Percentiles rank a stretch among this genome's conserved stretches.
phyloP scores from a whole-genome alignment of 2,888 invertebrate species.

The Drosophila subsilvestris region DNA sequence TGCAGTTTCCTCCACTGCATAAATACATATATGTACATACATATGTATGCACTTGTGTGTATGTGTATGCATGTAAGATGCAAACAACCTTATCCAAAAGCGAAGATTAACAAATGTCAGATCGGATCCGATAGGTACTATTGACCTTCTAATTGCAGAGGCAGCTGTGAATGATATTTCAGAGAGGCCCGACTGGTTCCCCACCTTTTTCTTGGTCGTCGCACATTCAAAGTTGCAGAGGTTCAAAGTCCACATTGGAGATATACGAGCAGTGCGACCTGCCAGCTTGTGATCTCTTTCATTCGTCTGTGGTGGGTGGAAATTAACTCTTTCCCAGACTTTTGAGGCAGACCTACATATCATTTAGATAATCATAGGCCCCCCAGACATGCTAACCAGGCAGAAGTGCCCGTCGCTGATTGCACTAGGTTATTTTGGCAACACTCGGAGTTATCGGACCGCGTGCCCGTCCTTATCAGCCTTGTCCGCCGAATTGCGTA shows the following conservation, averaged over 20 bases:
- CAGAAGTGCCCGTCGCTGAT: conserved; percentile 51
- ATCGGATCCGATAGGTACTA: not conserved
- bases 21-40: not conserved
- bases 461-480: conserved; percentile 43
- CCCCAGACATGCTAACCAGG: conserved; percentile 47
- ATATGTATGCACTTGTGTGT: not conserved
- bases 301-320: not conserved
- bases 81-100: not conserved
- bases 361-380: conserved; percentile 4
- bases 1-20: conserved; percentile 2
- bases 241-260: conserved; percentile 67
- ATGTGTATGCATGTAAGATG: not conserved
- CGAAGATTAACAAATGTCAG: not conserved
- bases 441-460: conserved; percentile 46
- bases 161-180: conserved; percentile 38
- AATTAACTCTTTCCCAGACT: not conserved
- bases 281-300: conserved; percentile 19
- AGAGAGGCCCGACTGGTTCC: conserved; percentile 35
- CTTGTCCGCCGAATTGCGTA: conserved; percentile 55
- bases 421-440: conserved; percentile 47
- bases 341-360: conserved; percentile 8
- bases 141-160: conserved; percentile 9
- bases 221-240: conserved; percentile 51
- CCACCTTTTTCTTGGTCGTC: conserved; percentile 16
- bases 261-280: conserved; percentile 11